Evolutionary conservation across 2,113 vertebrate species (phyloP).

Genomic region (Esox niger): DNA sequence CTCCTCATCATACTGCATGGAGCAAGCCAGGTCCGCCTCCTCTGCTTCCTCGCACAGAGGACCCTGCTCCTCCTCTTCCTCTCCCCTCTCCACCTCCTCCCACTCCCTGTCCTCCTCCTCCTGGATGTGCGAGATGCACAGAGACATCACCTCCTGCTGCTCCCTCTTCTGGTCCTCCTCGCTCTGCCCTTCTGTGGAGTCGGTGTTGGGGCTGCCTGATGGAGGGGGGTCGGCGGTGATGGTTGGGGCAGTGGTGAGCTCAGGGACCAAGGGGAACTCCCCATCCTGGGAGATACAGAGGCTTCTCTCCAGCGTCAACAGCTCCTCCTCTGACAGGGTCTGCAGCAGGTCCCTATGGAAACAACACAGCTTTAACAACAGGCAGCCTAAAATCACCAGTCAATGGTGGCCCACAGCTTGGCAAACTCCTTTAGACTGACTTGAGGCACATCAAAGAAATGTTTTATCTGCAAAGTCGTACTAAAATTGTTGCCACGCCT

Average conservation of each 20-base stretch:
- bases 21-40: conserved; percentile 90
- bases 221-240: conserved; percentile 50
- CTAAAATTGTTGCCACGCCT: too few relatives aligned
- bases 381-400: too few relatives aligned
- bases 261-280: conserved; percentile 68
- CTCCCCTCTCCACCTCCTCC: conserved; percentile 59
- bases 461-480: too few relatives aligned
- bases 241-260: background rate
- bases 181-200: conserved; percentile 27
- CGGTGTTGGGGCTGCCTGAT: conserved; percentile 33
- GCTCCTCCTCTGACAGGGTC: conserved; percentile 87
- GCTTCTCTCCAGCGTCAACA: conserved; percentile 84
- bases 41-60: conserved; percentile 78
- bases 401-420: too few relatives aligned
- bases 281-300: conserved; percentile 92
- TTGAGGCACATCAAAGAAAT: too few relatives aligned
- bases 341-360: conserved; percentile 87
- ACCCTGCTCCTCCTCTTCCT: conserved; percentile 74
- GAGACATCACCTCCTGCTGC: background rate
- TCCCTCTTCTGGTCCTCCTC: conserved; percentile 41
- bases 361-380: background rate
- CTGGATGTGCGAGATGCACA: conserved; percentile 32
- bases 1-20: conserved; percentile 96
- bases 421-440: background rate
- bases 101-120: conserved; percentile 80